Evolutionary conservation across 2,888 invertebrate genomes (phyloP), one percentile per base, ranked within the genome.

Genomic region (Chymomyza caudatula): DNA sequence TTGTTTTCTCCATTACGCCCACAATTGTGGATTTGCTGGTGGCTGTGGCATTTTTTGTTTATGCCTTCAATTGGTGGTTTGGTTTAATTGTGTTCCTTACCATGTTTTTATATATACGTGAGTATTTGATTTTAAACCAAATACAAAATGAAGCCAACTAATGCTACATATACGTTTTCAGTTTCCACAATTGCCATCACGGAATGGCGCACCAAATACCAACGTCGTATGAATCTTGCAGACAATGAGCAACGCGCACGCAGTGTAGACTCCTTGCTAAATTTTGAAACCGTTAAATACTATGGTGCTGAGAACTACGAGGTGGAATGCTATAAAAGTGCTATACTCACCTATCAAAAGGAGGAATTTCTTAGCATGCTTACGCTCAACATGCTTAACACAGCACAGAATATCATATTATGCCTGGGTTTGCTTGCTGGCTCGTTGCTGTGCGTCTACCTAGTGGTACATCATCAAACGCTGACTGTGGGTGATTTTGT

Each of bases 221-320:
- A 98, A 77, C 92, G 98, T 37, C 93, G 95, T 4, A 98, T 98
- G 97, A 99, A 99, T 91, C 92, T 94, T 25, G 95, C 97, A 0
- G 98, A 99, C 88, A 99, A 99, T 90, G 96, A 95, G 43, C 95
- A 96, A 67, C 95, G 96, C 83, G 96, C 97, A 4, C 93, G 95
- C 67, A 97, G 97, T 61, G 98, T 99, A 0, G 99, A 99, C 90
- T 98, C 99, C 0, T 91, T 99, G 60, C 92, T 99, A 13, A 99
- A 99, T 91, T 99, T 97, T 91, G 99, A 99, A 92, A 99, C 99
- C 0, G 99, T 98, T 0, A 99, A 99, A 89, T 99, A 99, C 91
- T 99, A 98, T 88, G 96, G 96, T 4, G 98, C 97, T 0, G 98
- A 99, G 89, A 88, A 93, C 1, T 98, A 97, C 90, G 99, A 99